phyloP scores from a whole-genome alignment of 92 coral and sea anemone species.

The Nematostella vectensis region DNA sequence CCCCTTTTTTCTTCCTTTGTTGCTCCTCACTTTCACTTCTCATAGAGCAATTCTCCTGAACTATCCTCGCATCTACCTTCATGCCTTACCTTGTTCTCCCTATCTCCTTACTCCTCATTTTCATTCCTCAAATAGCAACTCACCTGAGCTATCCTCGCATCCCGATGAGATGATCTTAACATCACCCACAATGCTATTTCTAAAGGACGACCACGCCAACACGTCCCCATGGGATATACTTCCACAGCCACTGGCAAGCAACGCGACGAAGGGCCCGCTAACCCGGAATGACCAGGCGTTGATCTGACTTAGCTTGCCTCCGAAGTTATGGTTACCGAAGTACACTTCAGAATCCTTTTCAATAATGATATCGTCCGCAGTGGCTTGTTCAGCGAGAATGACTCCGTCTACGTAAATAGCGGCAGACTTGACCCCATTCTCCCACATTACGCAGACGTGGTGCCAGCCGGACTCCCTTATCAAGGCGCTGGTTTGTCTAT shows the following conservation, averaged over 20 bases:
- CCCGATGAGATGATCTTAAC: constrained; percentile 6
- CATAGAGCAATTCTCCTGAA: too few relatives aligned
- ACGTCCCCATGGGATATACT: constrained; percentile 26
- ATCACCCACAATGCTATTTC: constrained; percentile 5
- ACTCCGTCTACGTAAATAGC: constrained; percentile 5
- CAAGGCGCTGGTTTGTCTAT: not conserved
- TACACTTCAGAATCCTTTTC: constrained; percentile 3
- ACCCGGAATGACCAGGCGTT: constrained; percentile 15
- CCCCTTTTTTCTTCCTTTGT: too few relatives aligned
- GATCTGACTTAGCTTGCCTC: constrained; percentile 10
- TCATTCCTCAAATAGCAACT: too few relatives aligned
- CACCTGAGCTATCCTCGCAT: constrained; percentile 8
- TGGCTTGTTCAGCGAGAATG: not conserved
- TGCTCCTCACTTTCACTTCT: too few relatives aligned
- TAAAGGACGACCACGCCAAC: constrained; percentile 18
- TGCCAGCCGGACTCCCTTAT: constrained; percentile 21
- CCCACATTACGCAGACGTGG: constrained; percentile 19
- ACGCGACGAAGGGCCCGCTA: not conserved
- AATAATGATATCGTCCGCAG: not conserved
- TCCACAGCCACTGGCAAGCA: constrained; percentile 14
- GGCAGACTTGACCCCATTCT: not conserved
- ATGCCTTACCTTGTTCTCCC: too few relatives aligned
- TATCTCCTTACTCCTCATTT: too few relatives aligned
- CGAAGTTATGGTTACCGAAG: constrained; percentile 5
- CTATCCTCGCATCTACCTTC: too few relatives aligned